Percentiles rank a stretch among this genome's conserved stretches.
These are phyloP conservation scores for Spodoptera littoralis DNA, from an alignment of 2,888 invertebrate genomes.

Conservation along the genomic window DNA sequence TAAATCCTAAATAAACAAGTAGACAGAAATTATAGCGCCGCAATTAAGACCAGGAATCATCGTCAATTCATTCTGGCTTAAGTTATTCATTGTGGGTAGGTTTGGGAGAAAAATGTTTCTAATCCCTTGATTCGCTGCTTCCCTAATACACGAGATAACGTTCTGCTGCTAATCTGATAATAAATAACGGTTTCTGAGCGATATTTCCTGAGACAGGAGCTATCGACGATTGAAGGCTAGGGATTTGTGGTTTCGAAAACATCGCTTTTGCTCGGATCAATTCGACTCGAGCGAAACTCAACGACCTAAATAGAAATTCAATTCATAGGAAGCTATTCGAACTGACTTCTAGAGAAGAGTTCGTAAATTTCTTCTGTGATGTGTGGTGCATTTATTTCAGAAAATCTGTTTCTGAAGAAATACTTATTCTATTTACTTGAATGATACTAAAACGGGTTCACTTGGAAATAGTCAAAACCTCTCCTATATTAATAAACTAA, in stretches of 20 bases:
- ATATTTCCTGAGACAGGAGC: constrained; percentile 45
- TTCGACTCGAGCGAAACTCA: constrained; percentile 6
- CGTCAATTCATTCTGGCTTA: constrained; percentile 25
- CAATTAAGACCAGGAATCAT: constrained; percentile 45
- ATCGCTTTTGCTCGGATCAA: constrained; percentile 41
- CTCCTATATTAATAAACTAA: too few relatives aligned
- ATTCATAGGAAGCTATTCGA: constrained; percentile 14
- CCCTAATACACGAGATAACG: constrained; percentile 27
- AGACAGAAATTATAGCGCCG: constrained; percentile 37
- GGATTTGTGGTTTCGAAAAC: constrained; percentile 40
- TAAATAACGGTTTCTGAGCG: constrained; percentile 51
- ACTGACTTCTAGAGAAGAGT: too few relatives aligned
- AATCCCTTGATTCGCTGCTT: constrained; percentile 41
- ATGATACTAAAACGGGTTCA: too few relatives aligned
- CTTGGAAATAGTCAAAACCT: too few relatives aligned
- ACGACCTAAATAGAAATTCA: constrained; percentile 21
- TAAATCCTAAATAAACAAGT: constrained; percentile 55
- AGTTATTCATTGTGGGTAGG: constrained; percentile 42
- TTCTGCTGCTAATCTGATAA: constrained; percentile 53
- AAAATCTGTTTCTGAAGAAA: too few relatives aligned
- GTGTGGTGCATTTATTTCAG: too few relatives aligned
- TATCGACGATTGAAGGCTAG: constrained; percentile 37
- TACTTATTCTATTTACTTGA: too few relatives aligned
- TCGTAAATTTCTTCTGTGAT: too few relatives aligned
- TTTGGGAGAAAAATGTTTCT: constrained; percentile 27